Percentiles rank a stretch among this genome's conserved stretches.
These are phyloP conservation scores for Falco punctatus DNA, from an alignment of 2,113 vertebrate species.

Conservation along the genomic window DNA sequence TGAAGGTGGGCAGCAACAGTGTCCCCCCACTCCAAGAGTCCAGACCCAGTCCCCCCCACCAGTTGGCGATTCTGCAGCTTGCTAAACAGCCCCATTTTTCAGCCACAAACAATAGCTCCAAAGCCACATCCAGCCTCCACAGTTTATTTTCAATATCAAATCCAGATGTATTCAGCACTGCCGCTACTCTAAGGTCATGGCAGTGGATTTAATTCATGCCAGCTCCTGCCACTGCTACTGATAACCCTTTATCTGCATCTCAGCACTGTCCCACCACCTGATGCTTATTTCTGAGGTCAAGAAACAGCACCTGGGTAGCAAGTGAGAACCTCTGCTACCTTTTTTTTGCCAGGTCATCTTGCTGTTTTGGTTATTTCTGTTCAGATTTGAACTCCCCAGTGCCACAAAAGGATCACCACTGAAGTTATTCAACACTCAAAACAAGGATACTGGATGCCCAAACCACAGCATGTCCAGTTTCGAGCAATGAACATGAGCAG, in stretches of 20 bases:
- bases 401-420: background rate
- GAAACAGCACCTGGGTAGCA: background rate
- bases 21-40: rapidly evolving
- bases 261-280: background rate
- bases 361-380: background rate
- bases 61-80: background rate
- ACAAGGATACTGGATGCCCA: background rate
- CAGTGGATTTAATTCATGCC: background rate
- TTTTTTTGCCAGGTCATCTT: background rate
- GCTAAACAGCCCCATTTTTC: background rate
- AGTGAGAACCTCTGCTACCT: background rate
- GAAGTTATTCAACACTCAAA: background rate
- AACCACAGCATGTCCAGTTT: background rate
- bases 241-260: background rate
- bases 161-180: rapidly evolving
- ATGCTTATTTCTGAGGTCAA: background rate
- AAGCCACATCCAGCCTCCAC: background rate
- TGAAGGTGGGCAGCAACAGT: background rate
- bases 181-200: background rate
- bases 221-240: background rate
- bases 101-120: background rate
- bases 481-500: rapidly evolving
- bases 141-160: background rate
- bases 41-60: background rate
- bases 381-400: background rate